phyloP scores from a whole-genome alignment of 2,888 invertebrate genomes.

The Ethmia dodecea region DNA sequence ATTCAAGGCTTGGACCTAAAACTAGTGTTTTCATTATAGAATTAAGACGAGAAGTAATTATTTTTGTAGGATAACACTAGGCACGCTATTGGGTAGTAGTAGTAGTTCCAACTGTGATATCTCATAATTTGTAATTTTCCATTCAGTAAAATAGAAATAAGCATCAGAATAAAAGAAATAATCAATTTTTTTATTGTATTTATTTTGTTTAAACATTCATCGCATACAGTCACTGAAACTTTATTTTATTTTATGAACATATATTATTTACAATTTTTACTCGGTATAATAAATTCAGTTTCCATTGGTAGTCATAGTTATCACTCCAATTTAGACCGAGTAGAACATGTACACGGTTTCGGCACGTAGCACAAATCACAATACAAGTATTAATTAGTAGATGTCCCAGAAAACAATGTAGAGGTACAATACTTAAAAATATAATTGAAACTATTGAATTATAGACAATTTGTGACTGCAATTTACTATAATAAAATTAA shows the following conservation, averaged over 20 bases:
- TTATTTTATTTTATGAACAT: conserved; percentile 34
- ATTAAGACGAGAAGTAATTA: no score
- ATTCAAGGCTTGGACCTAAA: no score
- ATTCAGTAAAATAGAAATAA: conserved; percentile 4
- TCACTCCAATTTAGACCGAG: conserved; percentile 2
- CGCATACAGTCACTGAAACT: conserved; percentile 39
- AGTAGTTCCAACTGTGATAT: conserved; percentile 38
- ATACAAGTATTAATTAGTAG: conserved; percentile 24
- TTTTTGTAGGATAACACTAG: no score
- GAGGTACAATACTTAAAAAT: conserved; percentile 21
- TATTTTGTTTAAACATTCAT: conserved; percentile 36
- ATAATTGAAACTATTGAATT: background rate
- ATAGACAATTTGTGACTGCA: conserved; percentile 27
- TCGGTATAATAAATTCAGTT: conserved; percentile 13
- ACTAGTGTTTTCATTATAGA: no score
- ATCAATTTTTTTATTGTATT: conserved; percentile 21
- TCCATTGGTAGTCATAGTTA: conserved; percentile 11
- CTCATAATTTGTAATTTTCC: conserved; percentile 25
- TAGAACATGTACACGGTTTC: conserved; percentile 22
- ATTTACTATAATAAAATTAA: conserved; percentile 20
- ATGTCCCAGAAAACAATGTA: conserved; percentile 18
- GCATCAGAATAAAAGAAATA: conserved; percentile 13
- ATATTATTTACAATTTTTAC: conserved; percentile 27
- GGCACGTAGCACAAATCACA: conserved; percentile 49
- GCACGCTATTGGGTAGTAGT: conserved; percentile 29